Evolutionary conservation across 2,797 vertebrate species (phyloP).

Genomic region (Tragelaphus eurycerus): DNA sequence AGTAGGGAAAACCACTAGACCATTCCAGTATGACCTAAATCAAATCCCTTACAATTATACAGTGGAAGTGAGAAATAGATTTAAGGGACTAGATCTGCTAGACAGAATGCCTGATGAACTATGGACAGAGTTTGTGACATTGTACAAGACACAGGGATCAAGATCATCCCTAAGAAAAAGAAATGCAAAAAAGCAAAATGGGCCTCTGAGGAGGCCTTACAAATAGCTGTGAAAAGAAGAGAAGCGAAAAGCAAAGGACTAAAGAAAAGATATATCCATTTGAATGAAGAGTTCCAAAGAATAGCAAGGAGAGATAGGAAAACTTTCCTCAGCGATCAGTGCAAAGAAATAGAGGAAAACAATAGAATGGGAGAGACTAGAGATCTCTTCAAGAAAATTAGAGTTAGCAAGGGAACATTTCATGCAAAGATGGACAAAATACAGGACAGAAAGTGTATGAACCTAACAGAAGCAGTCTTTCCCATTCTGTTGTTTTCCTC

Average conservation of each 20-base stretch:
- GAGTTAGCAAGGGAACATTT: background rate
- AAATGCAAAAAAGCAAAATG: background rate
- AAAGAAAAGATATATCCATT: background rate
- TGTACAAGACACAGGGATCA: background rate
- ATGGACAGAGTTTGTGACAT: background rate
- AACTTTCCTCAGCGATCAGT: background rate
- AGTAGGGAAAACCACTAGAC: background rate
- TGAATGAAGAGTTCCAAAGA: background rate
- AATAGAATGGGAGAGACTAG: background rate
- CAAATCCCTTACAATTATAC: background rate
- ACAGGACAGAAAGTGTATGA: background rate
- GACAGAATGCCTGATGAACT: background rate
- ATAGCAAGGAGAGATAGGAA: background rate
- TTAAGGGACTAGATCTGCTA: background rate
- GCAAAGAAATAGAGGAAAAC: background rate
- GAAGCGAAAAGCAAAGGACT: background rate
- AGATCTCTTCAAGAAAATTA: background rate
- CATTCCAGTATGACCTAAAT: background rate
- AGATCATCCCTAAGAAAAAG: background rate
- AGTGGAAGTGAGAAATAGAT: background rate
- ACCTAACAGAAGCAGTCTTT: background rate
- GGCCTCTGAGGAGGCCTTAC: background rate
- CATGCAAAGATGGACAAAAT: background rate
- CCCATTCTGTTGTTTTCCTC: too few relatives aligned
- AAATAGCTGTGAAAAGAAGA: background rate